Percentiles rank a stretch among this genome's conserved stretches.
Conservation (phyloP, 2,797 vertebrate species). For the Gobionotothen gibberifrons region DNA sequence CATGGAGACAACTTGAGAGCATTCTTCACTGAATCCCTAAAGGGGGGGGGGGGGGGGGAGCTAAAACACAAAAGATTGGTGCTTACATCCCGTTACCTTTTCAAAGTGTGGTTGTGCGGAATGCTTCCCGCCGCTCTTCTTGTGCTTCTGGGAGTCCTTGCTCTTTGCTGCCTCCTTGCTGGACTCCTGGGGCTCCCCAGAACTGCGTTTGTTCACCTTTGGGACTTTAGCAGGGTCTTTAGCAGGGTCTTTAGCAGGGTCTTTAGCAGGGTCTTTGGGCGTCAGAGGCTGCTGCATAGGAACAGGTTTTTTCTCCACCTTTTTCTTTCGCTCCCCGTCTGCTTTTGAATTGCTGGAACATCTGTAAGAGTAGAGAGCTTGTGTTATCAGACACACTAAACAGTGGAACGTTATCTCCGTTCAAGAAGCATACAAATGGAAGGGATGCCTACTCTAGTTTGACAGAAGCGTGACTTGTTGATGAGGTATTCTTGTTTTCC, state of each 20-base stretch:
- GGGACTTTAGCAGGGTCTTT: constrained; percentile 27
- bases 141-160: constrained; percentile 81
- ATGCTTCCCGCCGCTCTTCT: constrained; percentile 79
- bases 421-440: not conserved
- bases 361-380: constrained; percentile 53
- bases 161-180: constrained; percentile 55
- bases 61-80: not conserved
- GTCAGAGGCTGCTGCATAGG: constrained; percentile 30
- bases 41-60: not conserved
- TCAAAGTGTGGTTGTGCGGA: constrained; percentile 59
- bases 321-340: constrained; percentile 71
- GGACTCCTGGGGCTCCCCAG: constrained; percentile 45
- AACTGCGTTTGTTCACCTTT: constrained; percentile 66
- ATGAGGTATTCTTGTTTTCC: constrained; percentile 81
- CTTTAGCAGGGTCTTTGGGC: constrained; percentile 30
- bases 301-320: constrained; percentile 60
- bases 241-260: constrained; percentile 27
- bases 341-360: constrained; percentile 69
- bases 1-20: not conserved
- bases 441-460: constrained; percentile 83
- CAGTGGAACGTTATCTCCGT: not conserved
- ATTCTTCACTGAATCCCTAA: not conserved
- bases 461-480: constrained; percentile 69
- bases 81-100: constrained; percentile 78
- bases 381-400: not conserved